Evolutionary conservation across 2,113 vertebrate species (phyloP), one percentile per base, ranked within the genome.

Genomic region (Guaruba guarouba): DNA sequence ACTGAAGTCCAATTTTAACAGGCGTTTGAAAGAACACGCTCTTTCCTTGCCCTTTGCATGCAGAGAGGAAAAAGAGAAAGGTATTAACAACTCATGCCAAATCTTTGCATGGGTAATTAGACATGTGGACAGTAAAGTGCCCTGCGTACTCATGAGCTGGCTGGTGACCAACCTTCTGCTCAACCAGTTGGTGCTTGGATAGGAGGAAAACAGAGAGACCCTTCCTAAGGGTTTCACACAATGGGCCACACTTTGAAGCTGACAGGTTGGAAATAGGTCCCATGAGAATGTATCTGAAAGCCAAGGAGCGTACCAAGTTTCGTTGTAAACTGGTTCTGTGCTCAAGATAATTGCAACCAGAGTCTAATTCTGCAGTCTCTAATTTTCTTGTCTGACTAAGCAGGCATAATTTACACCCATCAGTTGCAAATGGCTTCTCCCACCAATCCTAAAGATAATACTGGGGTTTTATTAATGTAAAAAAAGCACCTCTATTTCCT

Each of bases 381-480:
- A 83, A 95, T 97, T 97, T 95, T 95, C 92, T 92, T 87, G 94
- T 96, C 90, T 95, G 96, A 96, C 86, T 95, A 95, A 92, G 93
- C 84, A 86, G 86, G 90, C 70, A 28, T 96, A 93, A 93, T 96
- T 96, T 95, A 97, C 94, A 94, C 88, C 95, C 95, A 80, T 97
- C 96, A 92, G 71, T 92, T 90, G 86, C 88, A 95, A 93, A 96
- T 91, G 92, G 96, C 88, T 93, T 96, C 91, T 97, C 95, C 86
- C 88, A 91, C 84, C 83, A 87, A 78, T 75, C 78, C 85, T 86
- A 89, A 93, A 94, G 91, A 93, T 79, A 92, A 70, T 59, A 59
- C 22, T 59, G 73, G 85, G 62, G 11, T 3, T 46, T 55, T 77
- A 64, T 73, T 22, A 35, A 59, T 16, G 13, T 35, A 35, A 59